These are phyloP conservation scores for Taenioides sp. DNA, from an alignment of 2,797 vertebrate genomes.

Conservation along the genomic window DNA sequence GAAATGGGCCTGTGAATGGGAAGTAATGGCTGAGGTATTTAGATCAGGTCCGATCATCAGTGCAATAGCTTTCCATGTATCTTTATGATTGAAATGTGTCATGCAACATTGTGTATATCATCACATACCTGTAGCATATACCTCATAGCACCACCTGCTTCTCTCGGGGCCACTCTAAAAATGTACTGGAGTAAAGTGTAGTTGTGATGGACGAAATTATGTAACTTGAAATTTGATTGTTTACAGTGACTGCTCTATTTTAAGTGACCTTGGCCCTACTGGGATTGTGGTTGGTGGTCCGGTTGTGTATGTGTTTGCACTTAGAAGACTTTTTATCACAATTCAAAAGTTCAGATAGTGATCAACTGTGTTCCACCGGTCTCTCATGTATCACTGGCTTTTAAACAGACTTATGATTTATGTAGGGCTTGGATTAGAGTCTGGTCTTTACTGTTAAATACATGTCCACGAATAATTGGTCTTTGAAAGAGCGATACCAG, in stretches of 20 bases:
- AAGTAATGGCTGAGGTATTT: conserved; percentile 25
- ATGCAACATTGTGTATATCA: conserved; percentile 40
- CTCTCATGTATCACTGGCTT: conserved; percentile 30
- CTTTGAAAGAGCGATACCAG: conserved; percentile 26
- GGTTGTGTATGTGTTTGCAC: conserved; percentile 24
- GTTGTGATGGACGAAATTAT: conserved; percentile 34
- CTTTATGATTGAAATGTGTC: conserved; percentile 33
- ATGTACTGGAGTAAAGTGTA: conserved; percentile 38
- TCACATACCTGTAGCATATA: conserved; percentile 48
- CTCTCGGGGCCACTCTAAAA: conserved; percentile 36
- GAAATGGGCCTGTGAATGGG: conserved; percentile 26
- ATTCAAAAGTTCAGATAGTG: conserved; percentile 8
- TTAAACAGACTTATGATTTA: conserved; percentile 23
- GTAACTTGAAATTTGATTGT: conserved; percentile 48
- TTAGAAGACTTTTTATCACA: conserved; percentile 17
- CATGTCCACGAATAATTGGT: conserved; percentile 27
- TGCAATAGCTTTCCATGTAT: conserved; percentile 58
- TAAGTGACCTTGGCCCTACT: conserved; percentile 68
- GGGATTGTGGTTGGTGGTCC: conserved; percentile 40
- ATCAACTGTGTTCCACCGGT: conserved; percentile 22
- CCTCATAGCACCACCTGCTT: conserved; percentile 58
- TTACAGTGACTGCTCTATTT: conserved; percentile 64
- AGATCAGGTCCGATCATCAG: conserved; percentile 41
- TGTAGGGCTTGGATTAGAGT: conserved; percentile 7
- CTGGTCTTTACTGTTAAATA: conserved; percentile 21